Base-by-base conservation (phyloP, 2,797 vertebrate genomes). In the Sebastes vulpes region DNA sequence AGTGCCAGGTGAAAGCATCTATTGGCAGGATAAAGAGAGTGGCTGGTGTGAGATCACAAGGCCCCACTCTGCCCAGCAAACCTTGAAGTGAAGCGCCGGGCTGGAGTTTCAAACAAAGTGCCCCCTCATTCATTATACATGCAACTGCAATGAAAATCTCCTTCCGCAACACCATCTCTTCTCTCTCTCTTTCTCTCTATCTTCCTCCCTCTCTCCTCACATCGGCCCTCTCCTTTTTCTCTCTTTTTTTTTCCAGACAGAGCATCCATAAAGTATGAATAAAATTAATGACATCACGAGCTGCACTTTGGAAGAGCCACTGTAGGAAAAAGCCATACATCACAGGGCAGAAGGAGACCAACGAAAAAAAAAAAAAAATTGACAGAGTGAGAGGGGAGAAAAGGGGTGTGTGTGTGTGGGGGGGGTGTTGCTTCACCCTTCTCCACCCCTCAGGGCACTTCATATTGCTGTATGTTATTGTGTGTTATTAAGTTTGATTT, bases 41-140 rank as follows among this genome's bases (percentile, higher is more conserved):
- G 84, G 90, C 81, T 84, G 90, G 91, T 88, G 87, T 89, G 88
- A 87, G 92, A 94, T 83, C 82, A 86, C 83, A 75, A 82, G 89
- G 77, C 81, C 89, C 85, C 85, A 88, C 81, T 93, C 89, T 95
- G 94, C 87, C 93, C 93, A 94, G 91, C 91, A 94, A 96, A 95
- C 92, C 94, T 95, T 96, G 90, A 96, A 96, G 89, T 90, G 87
- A 90, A 88, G 83, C 78, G 73, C 32, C n/a, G 65, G 90, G 93
- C 87, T 92, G 90, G 92, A 95, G 94, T 96, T 95, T 94, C 91
- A 95, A 91, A 96, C 95, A 95, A 96, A 96, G 96, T 94, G 95
- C 95, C 94, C 93, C 93, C 93, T 96, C 95, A 96, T 97, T 96
- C 95, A 96, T 97, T 97, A 97, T 97, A 96, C 95, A 97, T 96